Evolutionary conservation across 2,888 invertebrate genomes (phyloP).

Genomic region (Drosophila buzzatii): DNA sequence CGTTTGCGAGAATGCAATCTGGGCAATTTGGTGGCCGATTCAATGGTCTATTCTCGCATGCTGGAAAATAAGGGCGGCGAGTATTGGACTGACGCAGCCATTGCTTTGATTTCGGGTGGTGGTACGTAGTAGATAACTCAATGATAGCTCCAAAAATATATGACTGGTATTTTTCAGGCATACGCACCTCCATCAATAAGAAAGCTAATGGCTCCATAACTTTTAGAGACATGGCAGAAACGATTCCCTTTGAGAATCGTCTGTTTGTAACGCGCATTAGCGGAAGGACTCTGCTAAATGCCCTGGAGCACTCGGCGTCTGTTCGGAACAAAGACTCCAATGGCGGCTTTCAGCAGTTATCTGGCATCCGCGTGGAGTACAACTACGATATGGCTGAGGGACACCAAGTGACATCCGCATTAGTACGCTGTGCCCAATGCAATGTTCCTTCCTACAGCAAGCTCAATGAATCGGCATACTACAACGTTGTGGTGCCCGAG

Average conservation of each 20-base stretch:
- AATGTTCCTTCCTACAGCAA: constrained; percentile 87
- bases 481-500: constrained; percentile 89
- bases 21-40: constrained; percentile 92
- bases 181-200: constrained; percentile 89
- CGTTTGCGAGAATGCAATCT: constrained; percentile 92
- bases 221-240: constrained; percentile 89
- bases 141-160: neutral
- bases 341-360: constrained; percentile 93
- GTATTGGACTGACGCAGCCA: constrained; percentile 92
- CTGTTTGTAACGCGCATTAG: constrained; percentile 88
- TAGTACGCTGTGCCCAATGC: constrained; percentile 90
- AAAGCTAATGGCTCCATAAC: constrained; percentile 87
- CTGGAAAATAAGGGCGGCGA: constrained; percentile 77
- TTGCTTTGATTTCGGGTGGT: constrained; percentile 91
- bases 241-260: constrained; percentile 91
- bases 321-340: constrained; percentile 85
- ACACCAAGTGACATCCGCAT: constrained; percentile 88
- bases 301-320: constrained; percentile 90
- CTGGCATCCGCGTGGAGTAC: constrained; percentile 91
- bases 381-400: constrained; percentile 88
- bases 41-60: constrained; percentile 88
- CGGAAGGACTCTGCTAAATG: constrained; percentile 88
- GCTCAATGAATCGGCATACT: constrained; percentile 87
- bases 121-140: constrained; percentile 80
- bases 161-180: constrained; percentile 72